Evolutionary conservation across 2,797 vertebrate genomes (phyloP).

Genomic region (Myoxocephalus aenaeus): DNA sequence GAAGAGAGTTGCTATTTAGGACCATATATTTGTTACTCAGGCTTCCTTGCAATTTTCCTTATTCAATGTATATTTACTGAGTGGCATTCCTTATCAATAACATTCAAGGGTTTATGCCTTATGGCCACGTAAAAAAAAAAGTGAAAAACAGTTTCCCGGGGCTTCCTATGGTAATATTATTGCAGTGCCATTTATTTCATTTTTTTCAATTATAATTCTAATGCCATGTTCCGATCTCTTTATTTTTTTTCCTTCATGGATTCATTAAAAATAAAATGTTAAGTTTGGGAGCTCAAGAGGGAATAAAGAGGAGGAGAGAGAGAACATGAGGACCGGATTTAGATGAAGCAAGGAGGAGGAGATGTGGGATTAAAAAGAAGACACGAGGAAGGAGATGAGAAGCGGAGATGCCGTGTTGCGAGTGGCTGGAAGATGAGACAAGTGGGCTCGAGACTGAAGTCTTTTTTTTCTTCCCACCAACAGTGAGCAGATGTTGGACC

Average conservation of each 20-base stretch:
- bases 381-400: constrained; percentile 16
- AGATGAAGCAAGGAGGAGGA: constrained; percentile 23
- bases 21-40: neutral
- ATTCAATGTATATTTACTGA: neutral
- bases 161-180: neutral
- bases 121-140: neutral
- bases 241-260: neutral
- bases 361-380: constrained; percentile 28
- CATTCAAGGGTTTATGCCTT: neutral
- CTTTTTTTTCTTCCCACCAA: constrained; percentile 56
- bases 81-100: neutral
- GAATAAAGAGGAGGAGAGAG: constrained; percentile 14
- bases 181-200: neutral
- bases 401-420: neutral
- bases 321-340: constrained; percentile 1
- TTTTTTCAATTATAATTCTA: constrained; percentile 11
- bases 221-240: constrained; percentile 21
- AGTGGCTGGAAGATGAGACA: constrained; percentile 47
- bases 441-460: constrained; percentile 20
- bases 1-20: constrained; percentile 1
- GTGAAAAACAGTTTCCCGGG: too few species aligned
- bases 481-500: constrained; percentile 76
- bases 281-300: constrained; percentile 22
- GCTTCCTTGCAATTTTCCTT: neutral
- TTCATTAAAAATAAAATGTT: constrained; percentile 17